phyloP scores from a whole-genome alignment of 2,113 vertebrate genomes.

The Varanus komodoensis region DNA sequence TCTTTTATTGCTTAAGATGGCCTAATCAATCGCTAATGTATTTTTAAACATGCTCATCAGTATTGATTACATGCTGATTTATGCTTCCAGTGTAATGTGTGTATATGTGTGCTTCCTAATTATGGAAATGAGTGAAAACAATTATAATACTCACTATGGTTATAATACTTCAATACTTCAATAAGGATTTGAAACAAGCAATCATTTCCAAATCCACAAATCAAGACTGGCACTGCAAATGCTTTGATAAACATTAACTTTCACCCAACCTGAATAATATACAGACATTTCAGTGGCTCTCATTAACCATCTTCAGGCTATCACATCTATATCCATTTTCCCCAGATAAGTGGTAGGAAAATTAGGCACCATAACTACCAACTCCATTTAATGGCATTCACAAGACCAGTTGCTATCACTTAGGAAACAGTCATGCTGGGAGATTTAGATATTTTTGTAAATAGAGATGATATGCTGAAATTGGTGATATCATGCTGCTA shows the following conservation, averaged over 20 bases:
- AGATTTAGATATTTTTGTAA: too few relatives aligned
- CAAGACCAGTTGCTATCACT: not conserved
- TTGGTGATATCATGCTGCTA: not conserved
- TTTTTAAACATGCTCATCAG: slow-evolving; percentile 46
- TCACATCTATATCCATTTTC: not conserved
- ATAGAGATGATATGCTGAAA: not conserved
- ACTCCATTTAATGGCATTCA: not conserved
- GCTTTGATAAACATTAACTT: slow-evolving; percentile 16
- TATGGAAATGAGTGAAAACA: not conserved
- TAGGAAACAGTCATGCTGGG: not conserved
- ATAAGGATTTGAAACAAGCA: not conserved
- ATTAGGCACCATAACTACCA: not conserved
- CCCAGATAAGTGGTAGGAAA: not conserved
- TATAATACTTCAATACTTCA: not conserved
- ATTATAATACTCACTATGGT: not conserved
- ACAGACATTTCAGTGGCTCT: not conserved
- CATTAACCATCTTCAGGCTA: slow-evolving; percentile 7
- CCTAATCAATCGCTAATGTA: slow-evolving; percentile 37
- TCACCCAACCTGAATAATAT: slow-evolving; percentile 2
- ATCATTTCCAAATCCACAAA: slow-evolving; percentile 5
- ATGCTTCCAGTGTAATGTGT: slow-evolving; percentile 12
- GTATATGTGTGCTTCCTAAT: slow-evolving; percentile 21
- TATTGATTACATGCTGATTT: slow-evolving; percentile 38
- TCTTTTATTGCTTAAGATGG: slow-evolving; percentile 37
- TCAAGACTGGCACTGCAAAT: slow-evolving; percentile 12